Conservation (phyloP, 2,113 vertebrate genomes). For the Mungos mungo region DNA sequence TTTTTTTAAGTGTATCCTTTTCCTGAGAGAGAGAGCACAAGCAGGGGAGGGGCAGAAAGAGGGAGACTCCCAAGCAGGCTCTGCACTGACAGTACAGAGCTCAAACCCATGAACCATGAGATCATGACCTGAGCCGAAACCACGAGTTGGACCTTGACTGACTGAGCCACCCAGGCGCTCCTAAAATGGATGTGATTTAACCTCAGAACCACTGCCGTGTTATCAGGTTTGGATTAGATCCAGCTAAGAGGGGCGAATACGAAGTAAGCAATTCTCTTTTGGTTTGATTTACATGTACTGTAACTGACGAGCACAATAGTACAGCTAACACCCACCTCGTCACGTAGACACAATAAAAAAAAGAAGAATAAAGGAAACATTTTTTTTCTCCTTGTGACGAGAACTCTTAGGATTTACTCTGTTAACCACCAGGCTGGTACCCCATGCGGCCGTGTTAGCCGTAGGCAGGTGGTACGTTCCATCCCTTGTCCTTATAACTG, state of each 20-base stretch:
- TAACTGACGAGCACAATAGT: neutral
- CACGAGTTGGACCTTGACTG: no score
- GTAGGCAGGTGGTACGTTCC: neutral
- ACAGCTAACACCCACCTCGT: neutral
- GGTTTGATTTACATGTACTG: neutral
- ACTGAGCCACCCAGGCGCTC: no score
- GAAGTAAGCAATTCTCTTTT: neutral
- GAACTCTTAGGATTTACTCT: neutral
- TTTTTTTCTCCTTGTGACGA: neutral
- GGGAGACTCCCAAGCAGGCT: no score
- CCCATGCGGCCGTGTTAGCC: neutral
- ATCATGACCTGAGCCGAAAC: no score
- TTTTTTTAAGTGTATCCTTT: no score
- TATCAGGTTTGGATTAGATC: neutral
- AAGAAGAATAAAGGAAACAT: neutral
- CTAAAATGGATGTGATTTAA: neutral
- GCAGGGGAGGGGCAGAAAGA: no score
- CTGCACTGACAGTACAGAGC: no score
- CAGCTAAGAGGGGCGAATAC: neutral
- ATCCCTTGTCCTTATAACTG: neutral
- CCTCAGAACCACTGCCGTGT: neutral
- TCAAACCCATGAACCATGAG: no score
- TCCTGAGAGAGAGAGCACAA: no score
- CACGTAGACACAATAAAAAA: neutral
- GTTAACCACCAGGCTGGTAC: neutral